Percentiles rank a stretch among this genome's conserved stretches.
These are phyloP conservation scores for human (Homo sapiens) DNA, from an alignment of 2,113 vertebrate genomes.

Conservation along the genomic window GRCh38 chr9:81075001-81075500, in stretches of 20 bases:
- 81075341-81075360: slow-evolving; percentile 37
- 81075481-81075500: not conserved
- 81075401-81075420: slow-evolving; percentile 5
- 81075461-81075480: not conserved
- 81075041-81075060: not conserved
- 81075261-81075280: slow-evolving; percentile 38
- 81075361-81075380: slow-evolving; percentile 42
- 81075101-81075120: slow-evolving; percentile 55
- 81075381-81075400: not conserved
- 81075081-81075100: slow-evolving; percentile 40
- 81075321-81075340: slow-evolving; percentile 14
- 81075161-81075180: not conserved
- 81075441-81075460: slow-evolving; percentile 5
- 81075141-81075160: slow-evolving; percentile 65
- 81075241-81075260: slow-evolving; percentile 64
- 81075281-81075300: slow-evolving; percentile 60
- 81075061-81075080: slow-evolving; percentile 35
- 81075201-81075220: not conserved
- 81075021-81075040: not conserved
- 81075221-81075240: slow-evolving; percentile 65
- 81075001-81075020: not conserved
- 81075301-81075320: slow-evolving; percentile 43
- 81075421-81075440: not conserved
- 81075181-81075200: slow-evolving; percentile 41
- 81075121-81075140: not conserved